phyloP scores from a whole-genome alignment of 1,140 invertebrate genomes.

The Venustaconcha ellipsiformis region DNA sequence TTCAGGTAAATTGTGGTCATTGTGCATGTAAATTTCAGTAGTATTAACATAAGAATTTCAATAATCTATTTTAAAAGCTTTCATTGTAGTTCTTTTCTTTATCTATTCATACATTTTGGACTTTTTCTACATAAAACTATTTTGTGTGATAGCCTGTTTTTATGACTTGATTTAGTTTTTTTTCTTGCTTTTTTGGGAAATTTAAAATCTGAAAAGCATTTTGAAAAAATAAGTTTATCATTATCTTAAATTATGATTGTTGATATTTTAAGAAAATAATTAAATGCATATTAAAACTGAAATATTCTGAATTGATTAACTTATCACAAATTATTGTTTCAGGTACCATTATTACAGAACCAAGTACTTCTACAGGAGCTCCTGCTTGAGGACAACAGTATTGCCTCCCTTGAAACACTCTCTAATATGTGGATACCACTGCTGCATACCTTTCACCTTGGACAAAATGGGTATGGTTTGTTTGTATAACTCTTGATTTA shows the following conservation, averaged over 20 bases:
- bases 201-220: no score
- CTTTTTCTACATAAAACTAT: no score
- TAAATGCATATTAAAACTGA: no score
- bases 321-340: constrained; percentile 3
- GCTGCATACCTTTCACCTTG: constrained; percentile 43
- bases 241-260: no score
- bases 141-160: no score
- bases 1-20: constrained; percentile 43
- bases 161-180: no score
- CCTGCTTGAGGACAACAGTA: constrained; percentile 62
- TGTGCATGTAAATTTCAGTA: no score
- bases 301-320: neutral
- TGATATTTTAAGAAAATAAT: no score
- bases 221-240: no score
- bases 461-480: constrained; percentile 51
- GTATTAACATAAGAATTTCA: neutral
- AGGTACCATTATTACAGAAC: constrained; percentile 59
- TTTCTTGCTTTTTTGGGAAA: no score
- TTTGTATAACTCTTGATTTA: no score
- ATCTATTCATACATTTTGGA: neutral
- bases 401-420: constrained; percentile 43
- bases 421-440: constrained; percentile 54
- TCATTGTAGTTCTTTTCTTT: neutral
- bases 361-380: constrained; percentile 59
- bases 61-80: neutral